phyloP scores from a whole-genome alignment of 1,140 invertebrate species.

The Phortica variegata region DNA sequence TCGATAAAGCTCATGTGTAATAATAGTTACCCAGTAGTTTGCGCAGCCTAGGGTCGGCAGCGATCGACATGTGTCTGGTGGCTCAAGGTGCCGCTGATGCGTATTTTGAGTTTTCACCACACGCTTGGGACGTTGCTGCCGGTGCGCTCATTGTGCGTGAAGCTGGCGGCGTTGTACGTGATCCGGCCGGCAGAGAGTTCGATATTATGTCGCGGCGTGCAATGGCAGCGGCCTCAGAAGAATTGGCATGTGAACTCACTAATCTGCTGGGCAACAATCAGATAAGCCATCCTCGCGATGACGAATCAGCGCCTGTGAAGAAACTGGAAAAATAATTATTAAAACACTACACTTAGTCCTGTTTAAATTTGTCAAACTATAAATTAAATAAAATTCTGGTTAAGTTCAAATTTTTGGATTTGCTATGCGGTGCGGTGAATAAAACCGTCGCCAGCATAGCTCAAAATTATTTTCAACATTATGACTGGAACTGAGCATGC shows the following conservation, averaged over 20 bases:
- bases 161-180: constrained; percentile 87
- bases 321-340: background rate
- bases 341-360: background rate
- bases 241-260: constrained; percentile 71
- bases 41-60: constrained; percentile 81
- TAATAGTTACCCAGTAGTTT: constrained; percentile 59
- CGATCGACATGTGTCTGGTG: constrained; percentile 87
- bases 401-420: background rate
- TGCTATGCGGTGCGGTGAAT: background rate
- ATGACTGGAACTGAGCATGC: background rate
- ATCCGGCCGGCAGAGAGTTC: constrained; percentile 78
- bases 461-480: background rate
- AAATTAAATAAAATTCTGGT: background rate
- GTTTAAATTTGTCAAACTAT: background rate
- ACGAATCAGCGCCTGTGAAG: background rate
- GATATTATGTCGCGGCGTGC: constrained; percentile 78
- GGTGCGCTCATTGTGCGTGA: constrained; percentile 83
- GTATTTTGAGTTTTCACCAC: constrained; percentile 86
- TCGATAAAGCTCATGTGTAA: background rate
- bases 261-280: constrained; percentile 55
- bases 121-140: constrained; percentile 86
- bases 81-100: constrained; percentile 81
- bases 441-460: background rate
- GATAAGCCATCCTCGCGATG: constrained; percentile 7
- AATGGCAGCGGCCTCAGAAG: constrained; percentile 70